phyloP scores from a whole-genome alignment of 2,113 vertebrate species.

The Rhinolophus sinicus region DNA sequence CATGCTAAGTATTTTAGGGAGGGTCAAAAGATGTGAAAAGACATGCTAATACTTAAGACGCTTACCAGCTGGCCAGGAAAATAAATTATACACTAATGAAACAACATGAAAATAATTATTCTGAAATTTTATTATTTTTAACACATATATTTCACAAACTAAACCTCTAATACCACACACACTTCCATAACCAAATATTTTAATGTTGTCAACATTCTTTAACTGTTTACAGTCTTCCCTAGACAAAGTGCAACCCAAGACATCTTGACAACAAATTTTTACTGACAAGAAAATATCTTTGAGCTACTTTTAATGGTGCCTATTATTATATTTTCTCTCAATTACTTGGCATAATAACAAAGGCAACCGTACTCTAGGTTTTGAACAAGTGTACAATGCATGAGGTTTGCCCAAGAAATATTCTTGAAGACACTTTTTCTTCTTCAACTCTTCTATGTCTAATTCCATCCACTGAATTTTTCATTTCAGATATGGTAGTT shows the following conservation, averaged over 20 bases:
- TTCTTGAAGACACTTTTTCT: neutral
- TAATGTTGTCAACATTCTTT: constrained; percentile 82
- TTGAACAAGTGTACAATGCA: neutral
- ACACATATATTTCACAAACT: constrained; percentile 84
- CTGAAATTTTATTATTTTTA: constrained; percentile 84
- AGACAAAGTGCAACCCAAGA: constrained; percentile 81
- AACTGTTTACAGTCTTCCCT: constrained; percentile 81
- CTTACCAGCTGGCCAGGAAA: constrained; percentile 15
- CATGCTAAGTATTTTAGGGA: neutral
- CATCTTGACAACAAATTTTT: constrained; percentile 77
- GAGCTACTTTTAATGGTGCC: constrained; percentile 71
- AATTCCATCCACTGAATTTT: neutral
- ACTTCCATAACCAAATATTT: constrained; percentile 82
- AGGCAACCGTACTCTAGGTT: constrained; percentile 51
- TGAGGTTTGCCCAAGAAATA: constrained; percentile 27
- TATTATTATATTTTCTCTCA: constrained; percentile 73
- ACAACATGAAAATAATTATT: constrained; percentile 44
- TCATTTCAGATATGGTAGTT: neutral
- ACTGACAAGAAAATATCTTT: constrained; percentile 69
- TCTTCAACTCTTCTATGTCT: neutral
- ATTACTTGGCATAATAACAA: constrained; percentile 70
- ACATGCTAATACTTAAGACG: neutral
- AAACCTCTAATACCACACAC: constrained; percentile 79
- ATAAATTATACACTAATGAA: constrained; percentile 18
- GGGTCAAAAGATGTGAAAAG: neutral